Evolutionary conservation across 2,113 vertebrate genomes (phyloP).

Genomic region (Pteronura brasiliensis): DNA sequence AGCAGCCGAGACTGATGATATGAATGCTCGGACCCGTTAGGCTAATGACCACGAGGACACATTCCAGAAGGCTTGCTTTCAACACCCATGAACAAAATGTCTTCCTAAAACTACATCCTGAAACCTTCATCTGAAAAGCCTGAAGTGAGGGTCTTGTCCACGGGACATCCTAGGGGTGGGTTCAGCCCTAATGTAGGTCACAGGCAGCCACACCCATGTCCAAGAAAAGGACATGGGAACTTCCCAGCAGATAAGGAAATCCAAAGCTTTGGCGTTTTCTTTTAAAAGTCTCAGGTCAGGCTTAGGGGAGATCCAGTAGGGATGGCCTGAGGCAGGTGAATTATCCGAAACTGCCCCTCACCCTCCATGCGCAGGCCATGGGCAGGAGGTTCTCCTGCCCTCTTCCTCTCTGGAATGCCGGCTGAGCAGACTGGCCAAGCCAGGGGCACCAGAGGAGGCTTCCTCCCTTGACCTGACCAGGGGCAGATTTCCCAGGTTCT

Average conservation of each 20-base stretch:
- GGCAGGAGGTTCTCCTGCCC: background rate
- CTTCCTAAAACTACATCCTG: background rate
- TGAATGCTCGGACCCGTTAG: background rate
- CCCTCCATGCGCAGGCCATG: background rate
- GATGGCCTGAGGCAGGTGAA: background rate
- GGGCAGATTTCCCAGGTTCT: background rate
- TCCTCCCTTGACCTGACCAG: background rate
- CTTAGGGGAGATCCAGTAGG: background rate
- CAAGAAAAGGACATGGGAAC: background rate
- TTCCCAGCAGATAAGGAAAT: background rate
- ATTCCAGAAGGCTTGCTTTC: background rate
- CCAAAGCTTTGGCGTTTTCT: background rate
- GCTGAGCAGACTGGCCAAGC: background rate
- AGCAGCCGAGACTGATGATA: background rate
- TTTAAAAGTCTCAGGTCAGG: background rate
- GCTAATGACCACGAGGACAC: background rate
- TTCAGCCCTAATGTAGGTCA: background rate
- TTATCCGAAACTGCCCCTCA: fast-evolving
- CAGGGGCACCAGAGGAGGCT: background rate
- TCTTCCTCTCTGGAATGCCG: background rate
- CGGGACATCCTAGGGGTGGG: background rate
- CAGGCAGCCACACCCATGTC: background rate
- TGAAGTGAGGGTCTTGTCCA: background rate
- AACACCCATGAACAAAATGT: background rate
- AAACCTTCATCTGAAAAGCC: background rate